Conservation (phyloP, 2,113 vertebrate genomes). For the zebrafish (Danio rerio) region GRCz12tu NC_133195.1:14378001-14378500, state of each 20-base stretch:
- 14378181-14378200: constrained; percentile 84
- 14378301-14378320: constrained; percentile 59
- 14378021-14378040: constrained; percentile 65
- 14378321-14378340: constrained; percentile 74
- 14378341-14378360: constrained; percentile 92
- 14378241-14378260: background rate
- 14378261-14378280: background rate
- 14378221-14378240: constrained; percentile 75
- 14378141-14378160: constrained; percentile 82
- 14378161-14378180: constrained; percentile 88
- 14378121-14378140: constrained; percentile 81
- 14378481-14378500: no score
- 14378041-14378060: background rate
- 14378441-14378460: background rate
- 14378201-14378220: constrained; percentile 91
- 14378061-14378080: background rate
- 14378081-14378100: constrained; percentile 54
- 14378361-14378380: constrained; percentile 90
- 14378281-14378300: background rate
- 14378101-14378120: constrained; percentile 75
- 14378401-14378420: constrained; percentile 83
- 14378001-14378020: constrained; percentile 66
- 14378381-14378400: constrained; percentile 81
- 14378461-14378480: background rate
- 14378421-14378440: background rate